phyloP scores from a whole-genome alignment of 2,113 vertebrate genomes.

The Peromyscus polionotus region DNA sequence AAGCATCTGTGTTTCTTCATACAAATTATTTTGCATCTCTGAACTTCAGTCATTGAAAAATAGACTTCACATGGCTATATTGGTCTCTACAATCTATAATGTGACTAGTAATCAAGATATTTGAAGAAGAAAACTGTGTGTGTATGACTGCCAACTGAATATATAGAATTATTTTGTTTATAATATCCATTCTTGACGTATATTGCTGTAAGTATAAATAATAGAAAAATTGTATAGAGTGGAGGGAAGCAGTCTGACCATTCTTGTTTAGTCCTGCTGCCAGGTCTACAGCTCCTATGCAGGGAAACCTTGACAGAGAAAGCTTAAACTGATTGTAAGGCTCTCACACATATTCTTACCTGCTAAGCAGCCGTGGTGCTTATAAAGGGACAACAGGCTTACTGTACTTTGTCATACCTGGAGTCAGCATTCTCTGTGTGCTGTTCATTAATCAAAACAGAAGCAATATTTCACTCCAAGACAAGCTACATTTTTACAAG shows the following conservation, averaged over 20 bases:
- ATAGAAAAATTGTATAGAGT: neutral
- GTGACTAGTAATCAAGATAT: neutral
- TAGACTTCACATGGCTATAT: neutral
- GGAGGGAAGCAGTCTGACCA: neutral
- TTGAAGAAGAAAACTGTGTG: neutral
- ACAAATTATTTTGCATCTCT: neutral
- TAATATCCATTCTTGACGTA: neutral
- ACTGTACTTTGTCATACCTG: neutral
- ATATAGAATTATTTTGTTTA: neutral
- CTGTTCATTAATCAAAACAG: neutral
- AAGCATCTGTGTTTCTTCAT: neutral
- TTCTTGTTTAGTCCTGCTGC: neutral
- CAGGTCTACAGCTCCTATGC: neutral
- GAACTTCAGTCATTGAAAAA: neutral
- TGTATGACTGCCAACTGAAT: neutral
- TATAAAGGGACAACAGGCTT: neutral
- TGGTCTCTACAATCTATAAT: neutral
- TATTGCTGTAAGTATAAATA: neutral
- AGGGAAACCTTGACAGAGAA: neutral
- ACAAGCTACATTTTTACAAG: neutral
- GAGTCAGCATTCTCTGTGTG: neutral
- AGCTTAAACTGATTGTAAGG: neutral
- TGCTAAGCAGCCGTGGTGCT: neutral
- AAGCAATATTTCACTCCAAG: neutral
- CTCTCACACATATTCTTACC: neutral